These are phyloP conservation scores for Borostomias antarcticus DNA, from an alignment of 2,797 vertebrate species.

Conservation along the genomic window DNA sequence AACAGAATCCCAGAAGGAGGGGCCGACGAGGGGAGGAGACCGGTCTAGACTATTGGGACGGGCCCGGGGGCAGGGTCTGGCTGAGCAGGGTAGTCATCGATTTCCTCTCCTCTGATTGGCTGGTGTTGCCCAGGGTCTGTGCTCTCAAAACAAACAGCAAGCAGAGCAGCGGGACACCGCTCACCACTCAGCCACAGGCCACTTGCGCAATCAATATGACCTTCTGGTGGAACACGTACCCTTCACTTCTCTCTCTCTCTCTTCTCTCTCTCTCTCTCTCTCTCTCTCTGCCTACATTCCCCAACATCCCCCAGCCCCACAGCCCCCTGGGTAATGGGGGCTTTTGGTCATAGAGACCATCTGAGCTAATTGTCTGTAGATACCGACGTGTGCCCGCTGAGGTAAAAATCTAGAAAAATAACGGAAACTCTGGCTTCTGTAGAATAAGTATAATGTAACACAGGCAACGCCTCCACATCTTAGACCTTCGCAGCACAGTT, in stretches of 20 bases:
- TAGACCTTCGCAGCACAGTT: conserved; percentile 35
- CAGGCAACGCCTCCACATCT: conserved; percentile 34
- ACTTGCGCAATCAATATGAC: conserved; percentile 74
- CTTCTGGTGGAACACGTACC: conserved; percentile 55
- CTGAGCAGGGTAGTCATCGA: conserved; percentile 62
- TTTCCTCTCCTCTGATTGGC: conserved; percentile 65
- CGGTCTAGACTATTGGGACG: conserved; percentile 62
- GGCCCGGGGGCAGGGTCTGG: conserved; percentile 46
- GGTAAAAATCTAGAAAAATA: conserved; percentile 35
- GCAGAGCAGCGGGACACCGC: conserved; percentile 35
- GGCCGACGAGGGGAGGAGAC: conserved; percentile 44
- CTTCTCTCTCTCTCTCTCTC: conserved; percentile 35
- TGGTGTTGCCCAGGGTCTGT: conserved; percentile 61
- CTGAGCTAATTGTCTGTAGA: conserved; percentile 55
- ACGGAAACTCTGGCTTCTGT: conserved; percentile 29
- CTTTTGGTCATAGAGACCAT: conserved; percentile 51
- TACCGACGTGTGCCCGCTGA: conserved; percentile 6
- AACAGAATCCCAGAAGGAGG: no score
- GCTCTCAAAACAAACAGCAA: conserved; percentile 65
- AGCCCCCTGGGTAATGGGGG: conserved; percentile 52
- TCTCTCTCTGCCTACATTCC: conserved; percentile 41
- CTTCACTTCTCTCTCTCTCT: no score
- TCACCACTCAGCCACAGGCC: conserved; percentile 50
- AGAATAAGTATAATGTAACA: not conserved
- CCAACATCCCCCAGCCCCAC: conserved; percentile 27